A percentile compares a stretch with the other conserved stretches of the same genome.
phyloP scores from a whole-genome alignment of 2,113 vertebrate species.

The Ictidomys tridecemlineatus region DNA sequence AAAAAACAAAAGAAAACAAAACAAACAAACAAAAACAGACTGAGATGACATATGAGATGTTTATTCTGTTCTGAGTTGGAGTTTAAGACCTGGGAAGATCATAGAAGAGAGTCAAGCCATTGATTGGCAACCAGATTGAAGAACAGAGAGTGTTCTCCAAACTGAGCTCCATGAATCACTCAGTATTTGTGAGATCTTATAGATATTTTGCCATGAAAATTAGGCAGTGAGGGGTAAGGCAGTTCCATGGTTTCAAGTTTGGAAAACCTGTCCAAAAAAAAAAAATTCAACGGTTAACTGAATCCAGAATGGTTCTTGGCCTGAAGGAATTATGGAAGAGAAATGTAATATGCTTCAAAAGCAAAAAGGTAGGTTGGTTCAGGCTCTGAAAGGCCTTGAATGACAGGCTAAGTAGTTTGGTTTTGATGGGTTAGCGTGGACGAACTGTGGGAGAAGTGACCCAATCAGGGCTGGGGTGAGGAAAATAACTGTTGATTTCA shows the following conservation, averaged over 20 bases:
- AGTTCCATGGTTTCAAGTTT: background rate
- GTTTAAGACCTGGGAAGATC: background rate
- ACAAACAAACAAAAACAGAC: background rate
- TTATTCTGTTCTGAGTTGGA: conserved; percentile 40
- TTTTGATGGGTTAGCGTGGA: background rate
- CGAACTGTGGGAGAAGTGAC: background rate
- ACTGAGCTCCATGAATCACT: background rate
- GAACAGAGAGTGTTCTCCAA: background rate
- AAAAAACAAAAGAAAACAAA: no score
- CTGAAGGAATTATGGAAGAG: background rate
- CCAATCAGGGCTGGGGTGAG: background rate
- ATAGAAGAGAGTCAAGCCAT: background rate
- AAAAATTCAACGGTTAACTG: background rate
- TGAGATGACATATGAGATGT: no score
- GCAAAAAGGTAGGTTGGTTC: background rate
- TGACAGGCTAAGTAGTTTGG: background rate
- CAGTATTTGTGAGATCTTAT: background rate
- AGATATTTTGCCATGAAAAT: background rate
- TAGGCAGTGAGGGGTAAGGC: background rate
- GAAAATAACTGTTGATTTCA: background rate
- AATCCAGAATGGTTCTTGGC: background rate
- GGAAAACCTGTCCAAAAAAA: background rate
- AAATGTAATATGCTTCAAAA: background rate
- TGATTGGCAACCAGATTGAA: background rate
- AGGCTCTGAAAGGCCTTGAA: background rate